Evolutionary conservation across 2,797 vertebrate genomes (phyloP), one percentile per base, ranked within the genome.

Genomic region (Cryptoblepharus egeriae): DNA sequence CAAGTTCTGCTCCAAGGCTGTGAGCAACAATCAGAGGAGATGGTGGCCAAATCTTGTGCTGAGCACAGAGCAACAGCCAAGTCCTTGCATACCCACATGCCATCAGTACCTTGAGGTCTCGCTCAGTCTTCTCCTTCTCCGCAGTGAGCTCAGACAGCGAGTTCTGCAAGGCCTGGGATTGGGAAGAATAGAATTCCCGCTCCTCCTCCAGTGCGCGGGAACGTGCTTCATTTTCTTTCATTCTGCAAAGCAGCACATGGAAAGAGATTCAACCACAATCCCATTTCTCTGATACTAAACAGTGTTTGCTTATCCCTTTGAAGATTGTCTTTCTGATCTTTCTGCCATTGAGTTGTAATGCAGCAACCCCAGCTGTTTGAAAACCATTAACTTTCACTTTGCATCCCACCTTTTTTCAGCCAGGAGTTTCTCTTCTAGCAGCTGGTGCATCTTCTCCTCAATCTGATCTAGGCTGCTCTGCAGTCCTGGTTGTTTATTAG

Each of bases 61-160:
- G 16, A 30, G 58, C 30, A 13, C 8, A 79, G 74, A 15, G 28
- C 45, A 72, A 82, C 72, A 45, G 30, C 0, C 12, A 67, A 12
- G 78, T 9, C 63, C 39, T 11, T 3, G 20, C 8, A 8, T 45
- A 4, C 22, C 71, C 11, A 42, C 52, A 32, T 3, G 39, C 58
- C 12, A n/a, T 58, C 39, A 79, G 82, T 93, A 99, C 98, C 98
- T 98, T 97, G 83, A 99, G 97, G 92, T 99, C 98, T 26, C 93
- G 96, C 92, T 99, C 98, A 0, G 98, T 97, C 94, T 99, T 97
- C 93, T 96, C 96, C 86, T 99, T 99, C 95, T 99, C 98, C 0
- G 93, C 96, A 0, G 96, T 97, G 92, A 99, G 97, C 94, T 99
- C 98, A 1, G 92, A 96, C 70, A 99, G 96, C 0, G 98, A 99